Evolutionary conservation across 2,797 vertebrate genomes (phyloP).

Genomic region (Valencia hispanica): DNA sequence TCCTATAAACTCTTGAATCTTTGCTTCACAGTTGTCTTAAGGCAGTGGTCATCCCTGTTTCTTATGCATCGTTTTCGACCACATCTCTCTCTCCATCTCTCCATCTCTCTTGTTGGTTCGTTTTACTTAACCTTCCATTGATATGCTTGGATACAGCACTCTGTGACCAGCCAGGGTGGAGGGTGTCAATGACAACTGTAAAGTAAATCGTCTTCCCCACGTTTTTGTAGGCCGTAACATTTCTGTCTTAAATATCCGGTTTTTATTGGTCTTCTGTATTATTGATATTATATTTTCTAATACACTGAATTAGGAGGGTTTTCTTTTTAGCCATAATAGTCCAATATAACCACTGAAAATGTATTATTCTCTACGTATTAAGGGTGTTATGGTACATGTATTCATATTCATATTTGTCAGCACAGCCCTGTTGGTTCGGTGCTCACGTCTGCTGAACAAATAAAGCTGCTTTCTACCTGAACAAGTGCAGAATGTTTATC

Average conservation of each 20-base stretch:
- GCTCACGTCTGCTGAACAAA: too few species aligned
- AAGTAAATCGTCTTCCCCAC: neutral
- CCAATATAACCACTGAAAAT: neutral
- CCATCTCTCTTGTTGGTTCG: too few species aligned
- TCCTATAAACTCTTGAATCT: neutral
- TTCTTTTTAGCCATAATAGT: neutral
- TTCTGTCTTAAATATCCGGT: neutral
- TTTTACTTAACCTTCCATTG: neutral
- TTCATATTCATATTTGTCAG: too few species aligned
- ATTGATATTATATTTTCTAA: neutral
- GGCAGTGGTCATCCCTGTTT: too few species aligned
- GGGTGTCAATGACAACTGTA: neutral
- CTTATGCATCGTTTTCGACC: neutral
- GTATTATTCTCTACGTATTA: neutral
- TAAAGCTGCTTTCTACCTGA: too few species aligned
- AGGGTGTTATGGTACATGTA: too few species aligned
- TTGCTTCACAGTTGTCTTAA: too few species aligned
- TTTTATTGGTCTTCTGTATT: neutral
- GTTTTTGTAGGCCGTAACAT: neutral
- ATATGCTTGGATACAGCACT: too few species aligned
- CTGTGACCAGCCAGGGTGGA: neutral
- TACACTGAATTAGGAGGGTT: neutral
- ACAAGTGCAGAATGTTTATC: too few species aligned
- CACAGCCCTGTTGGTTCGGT: too few species aligned
- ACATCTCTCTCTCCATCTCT: too few species aligned